A percentile compares a stretch with the other conserved stretches of the same genome.
These are phyloP conservation scores for Xiphophorus birchmanni DNA, from an alignment of 2,797 vertebrate species.

Conservation along the genomic window DNA sequence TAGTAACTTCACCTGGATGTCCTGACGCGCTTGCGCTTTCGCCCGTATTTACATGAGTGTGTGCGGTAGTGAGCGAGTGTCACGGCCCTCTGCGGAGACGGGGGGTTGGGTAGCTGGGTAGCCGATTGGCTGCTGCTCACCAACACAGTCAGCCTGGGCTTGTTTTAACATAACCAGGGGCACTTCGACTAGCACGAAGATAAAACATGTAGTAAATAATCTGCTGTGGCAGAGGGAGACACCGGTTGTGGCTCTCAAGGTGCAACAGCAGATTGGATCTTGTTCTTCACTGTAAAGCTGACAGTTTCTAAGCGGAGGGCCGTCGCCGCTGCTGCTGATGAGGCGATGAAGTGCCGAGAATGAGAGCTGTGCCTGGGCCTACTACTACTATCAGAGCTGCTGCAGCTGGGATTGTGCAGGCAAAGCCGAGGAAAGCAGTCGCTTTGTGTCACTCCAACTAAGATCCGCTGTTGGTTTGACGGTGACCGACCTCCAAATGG, in stretches of 20 bases:
- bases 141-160: constrained; percentile 81
- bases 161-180: constrained; percentile 85
- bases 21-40: constrained; percentile 13
- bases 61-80: constrained; percentile 63
- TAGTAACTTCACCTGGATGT: constrained; percentile 65
- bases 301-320: constrained; percentile 71
- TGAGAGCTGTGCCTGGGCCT: constrained; percentile 84
- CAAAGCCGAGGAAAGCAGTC: constrained; percentile 78
- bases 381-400: constrained; percentile 72
- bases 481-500: constrained; percentile 82
- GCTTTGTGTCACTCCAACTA: constrained; percentile 69
- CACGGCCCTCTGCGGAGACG: constrained; percentile 73
- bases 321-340: constrained; percentile 69
- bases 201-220: constrained; percentile 80
- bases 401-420: constrained; percentile 82
- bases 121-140: constrained; percentile 83
- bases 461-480: constrained; percentile 74
- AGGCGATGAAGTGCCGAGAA: constrained; percentile 81
- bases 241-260: constrained; percentile 56
- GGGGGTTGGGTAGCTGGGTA: constrained; percentile 81
- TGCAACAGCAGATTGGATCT: constrained; percentile 43
- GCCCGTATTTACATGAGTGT: constrained; percentile 21
- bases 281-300: constrained; percentile 57
- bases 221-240: constrained; percentile 60
- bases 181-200: constrained; percentile 81